Conservation (phyloP, 2,797 vertebrate species). For the Streptopelia turtur region DNA sequence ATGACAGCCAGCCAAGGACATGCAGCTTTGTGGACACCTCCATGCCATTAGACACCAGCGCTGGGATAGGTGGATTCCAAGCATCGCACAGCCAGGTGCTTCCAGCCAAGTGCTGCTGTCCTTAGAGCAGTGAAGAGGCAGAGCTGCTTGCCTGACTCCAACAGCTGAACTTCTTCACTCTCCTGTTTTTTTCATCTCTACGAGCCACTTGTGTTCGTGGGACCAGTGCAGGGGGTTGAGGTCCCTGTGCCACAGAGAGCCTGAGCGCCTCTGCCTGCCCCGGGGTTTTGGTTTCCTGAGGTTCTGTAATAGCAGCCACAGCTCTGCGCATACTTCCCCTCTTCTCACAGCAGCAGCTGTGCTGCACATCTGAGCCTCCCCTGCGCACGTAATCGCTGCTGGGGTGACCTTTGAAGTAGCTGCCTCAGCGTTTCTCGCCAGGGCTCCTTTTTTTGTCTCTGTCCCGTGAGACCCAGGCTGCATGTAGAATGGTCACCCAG, state of each 20-base stretch:
- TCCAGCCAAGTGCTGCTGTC: not conserved
- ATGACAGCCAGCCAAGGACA: not conserved
- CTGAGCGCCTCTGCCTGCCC: fast-evolving
- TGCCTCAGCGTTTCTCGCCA: not conserved
- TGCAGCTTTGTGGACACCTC: not conserved
- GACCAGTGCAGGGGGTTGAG: not conserved
- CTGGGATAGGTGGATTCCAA: not conserved
- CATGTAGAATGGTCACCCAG: fast-evolving
- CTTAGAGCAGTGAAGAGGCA: not conserved
- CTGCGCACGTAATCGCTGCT: fast-evolving
- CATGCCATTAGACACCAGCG: fast-evolving
- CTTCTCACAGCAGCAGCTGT: not conserved
- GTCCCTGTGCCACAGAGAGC: fast-evolving
- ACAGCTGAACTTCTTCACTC: not conserved
- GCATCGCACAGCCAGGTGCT: fast-evolving
- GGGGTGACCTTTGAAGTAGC: conserved; percentile 22
- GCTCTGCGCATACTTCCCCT: not conserved
- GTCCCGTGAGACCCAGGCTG: fast-evolving
- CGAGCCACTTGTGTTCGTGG: not conserved
- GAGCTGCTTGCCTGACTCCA: not conserved
- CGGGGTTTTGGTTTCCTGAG: not conserved
- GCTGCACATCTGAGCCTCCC: not conserved
- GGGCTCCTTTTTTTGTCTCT: not conserved
- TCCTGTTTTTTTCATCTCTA: not conserved
- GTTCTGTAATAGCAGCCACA: fast-evolving